These are phyloP conservation scores for Chrysotoxum bicinctum DNA, from an alignment of 2,888 invertebrate genomes.

Conservation along the genomic window DNA sequence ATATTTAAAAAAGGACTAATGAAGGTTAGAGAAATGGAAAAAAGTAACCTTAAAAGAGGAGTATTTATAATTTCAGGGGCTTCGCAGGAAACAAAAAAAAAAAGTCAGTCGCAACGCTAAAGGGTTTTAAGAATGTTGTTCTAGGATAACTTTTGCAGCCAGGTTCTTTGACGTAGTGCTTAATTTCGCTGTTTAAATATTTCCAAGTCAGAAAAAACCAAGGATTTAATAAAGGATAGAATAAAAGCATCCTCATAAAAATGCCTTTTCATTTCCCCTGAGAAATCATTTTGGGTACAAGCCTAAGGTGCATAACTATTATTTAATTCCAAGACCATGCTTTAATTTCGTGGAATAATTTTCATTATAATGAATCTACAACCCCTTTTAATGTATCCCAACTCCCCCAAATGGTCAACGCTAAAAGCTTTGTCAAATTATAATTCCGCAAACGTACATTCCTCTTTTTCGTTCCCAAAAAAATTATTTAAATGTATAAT, in stretches of 20 bases:
- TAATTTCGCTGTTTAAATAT: no score
- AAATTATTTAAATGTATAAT: constrained; percentile 24
- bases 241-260: background rate
- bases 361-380: background rate
- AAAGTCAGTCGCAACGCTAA: no score
- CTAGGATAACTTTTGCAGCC: no score
- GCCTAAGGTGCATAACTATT: background rate
- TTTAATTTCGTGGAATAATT: background rate
- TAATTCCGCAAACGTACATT: constrained; percentile 15
- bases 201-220: background rate
- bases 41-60: no score
- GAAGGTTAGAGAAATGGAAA: no score
- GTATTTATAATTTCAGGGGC: no score
- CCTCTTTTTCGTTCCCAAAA: background rate
- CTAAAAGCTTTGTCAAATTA: constrained; percentile 18
- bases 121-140: no score
- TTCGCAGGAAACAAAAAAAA: no score
- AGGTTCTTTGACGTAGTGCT: no score
- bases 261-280: background rate
- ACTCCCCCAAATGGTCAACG: background rate
- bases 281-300: background rate
- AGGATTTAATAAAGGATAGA: no score
- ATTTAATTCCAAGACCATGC: background rate
- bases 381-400: background rate
- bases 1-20: no score